Conservation (phyloP, 2,888 invertebrate species). For the Pemphredon lugubris region DNA sequence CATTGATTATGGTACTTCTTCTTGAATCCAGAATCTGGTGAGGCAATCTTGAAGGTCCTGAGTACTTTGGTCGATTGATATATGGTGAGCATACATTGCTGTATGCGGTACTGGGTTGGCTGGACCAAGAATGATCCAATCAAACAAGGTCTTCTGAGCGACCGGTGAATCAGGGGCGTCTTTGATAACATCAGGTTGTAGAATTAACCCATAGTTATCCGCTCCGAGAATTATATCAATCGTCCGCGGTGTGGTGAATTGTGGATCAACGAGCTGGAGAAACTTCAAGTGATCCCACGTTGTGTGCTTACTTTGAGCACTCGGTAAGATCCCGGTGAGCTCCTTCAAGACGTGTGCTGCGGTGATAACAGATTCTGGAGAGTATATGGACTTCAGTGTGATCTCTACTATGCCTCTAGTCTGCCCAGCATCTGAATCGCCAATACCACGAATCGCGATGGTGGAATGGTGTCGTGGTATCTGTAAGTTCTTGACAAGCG, state of each 20-base stretch:
- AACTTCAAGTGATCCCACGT: constrained; percentile 1
- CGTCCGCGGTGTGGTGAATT: neutral
- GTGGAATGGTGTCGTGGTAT: neutral
- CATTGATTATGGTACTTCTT: neutral
- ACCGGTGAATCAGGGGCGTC: constrained; percentile 9
- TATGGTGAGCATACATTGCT: fast-evolving
- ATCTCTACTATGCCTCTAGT: neutral
- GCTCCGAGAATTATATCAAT: constrained; percentile 22
- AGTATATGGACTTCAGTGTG: neutral
- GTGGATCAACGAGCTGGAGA: constrained; percentile 12
- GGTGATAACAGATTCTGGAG: neutral
- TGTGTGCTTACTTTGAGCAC: neutral
- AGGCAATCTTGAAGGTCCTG: neutral
- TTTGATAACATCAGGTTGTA: constrained; percentile 3
- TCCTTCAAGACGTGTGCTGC: neutral
- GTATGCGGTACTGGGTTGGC: neutral
- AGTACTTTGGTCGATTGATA: neutral
- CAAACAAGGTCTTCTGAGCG: constrained; percentile 24
- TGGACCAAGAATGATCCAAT: constrained; percentile 18
- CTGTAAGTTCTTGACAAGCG: neutral
- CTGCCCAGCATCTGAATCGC: neutral
- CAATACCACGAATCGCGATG: neutral
- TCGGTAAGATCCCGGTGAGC: neutral
- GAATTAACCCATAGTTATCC: constrained; percentile 7
- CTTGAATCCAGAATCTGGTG: constrained; percentile 2